Evolutionary conservation across 2,888 invertebrate genomes (phyloP), one percentile per base, ranked within the genome.

Genomic region (Pinctada fucata): DNA sequence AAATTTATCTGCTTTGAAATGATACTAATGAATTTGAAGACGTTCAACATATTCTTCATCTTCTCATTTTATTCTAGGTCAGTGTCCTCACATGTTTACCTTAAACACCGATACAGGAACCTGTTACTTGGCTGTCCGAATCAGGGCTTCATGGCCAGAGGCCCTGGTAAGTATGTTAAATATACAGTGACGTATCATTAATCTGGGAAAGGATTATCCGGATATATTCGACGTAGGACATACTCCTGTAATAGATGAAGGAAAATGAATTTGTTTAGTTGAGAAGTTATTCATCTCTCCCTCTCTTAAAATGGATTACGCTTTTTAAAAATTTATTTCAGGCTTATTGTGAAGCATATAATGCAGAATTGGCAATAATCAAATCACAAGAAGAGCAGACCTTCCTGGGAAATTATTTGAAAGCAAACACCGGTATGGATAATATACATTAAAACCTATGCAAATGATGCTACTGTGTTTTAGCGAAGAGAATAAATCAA

Each of bases 291-390:
- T n/a, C n/a, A n/a, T n/a, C n/a, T n/a, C n/a, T n/a, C n/a, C n/a
- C n/a, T n/a, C n/a, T n/a, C n/a, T n/a, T n/a, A n/a, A n/a, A n/a
- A n/a, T n/a, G n/a, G n/a, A n/a, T n/a, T n/a, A n/a, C n/a, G n/a
- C n/a, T n/a, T n/a, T n/a, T n/a, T n/a, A n/a, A n/a, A n/a, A n/a
- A n/a, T n/a, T n/a, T n/a, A n/a, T n/a, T 71, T n/a, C 45, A 79
- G 79, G 79, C 79, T 1, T 79, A 79, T 45, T 79, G 79, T 72
- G 75, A 79, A 58, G 75, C 75, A 2, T 79, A 74, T 63, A 52
- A 50, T 6, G 72, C 75, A 6, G 72, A 72, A 49, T 63, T 79
- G 47, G 75, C 79, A 4, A 72, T 75, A 31, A 76, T 79, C 13
- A 64, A 72, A 6, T 63, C 67, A n/a, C 63, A 3, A 10, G 63